Percentiles rank a stretch among this genome's conserved stretches.
Evolutionary conservation across 2,888 invertebrate species (phyloP).

Genomic region (Oligia latruncula): DNA sequence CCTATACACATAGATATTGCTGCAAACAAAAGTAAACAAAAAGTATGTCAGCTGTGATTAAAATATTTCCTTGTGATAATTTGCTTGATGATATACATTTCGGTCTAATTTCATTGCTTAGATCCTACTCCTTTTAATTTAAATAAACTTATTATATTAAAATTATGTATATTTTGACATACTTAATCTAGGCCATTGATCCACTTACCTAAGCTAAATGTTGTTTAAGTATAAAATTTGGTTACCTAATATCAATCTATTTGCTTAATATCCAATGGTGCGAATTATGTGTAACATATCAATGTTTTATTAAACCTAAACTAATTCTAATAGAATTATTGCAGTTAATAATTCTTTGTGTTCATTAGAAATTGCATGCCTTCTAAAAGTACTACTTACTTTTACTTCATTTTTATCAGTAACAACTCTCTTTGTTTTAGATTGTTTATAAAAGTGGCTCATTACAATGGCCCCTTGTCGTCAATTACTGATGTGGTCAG

Average conservation of each 20-base stretch:
- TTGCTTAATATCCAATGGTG: not conserved
- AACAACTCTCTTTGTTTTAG: slow-evolving; percentile 82
- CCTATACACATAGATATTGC: not conserved
- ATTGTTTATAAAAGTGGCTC: slow-evolving; percentile 92
- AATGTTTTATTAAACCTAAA: not conserved
- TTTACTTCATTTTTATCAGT: slow-evolving; percentile 42
- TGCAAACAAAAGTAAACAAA: slow-evolving; percentile 60
- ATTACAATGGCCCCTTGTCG: slow-evolving; percentile 94
- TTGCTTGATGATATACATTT: not conserved
- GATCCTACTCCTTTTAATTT: not conserved
- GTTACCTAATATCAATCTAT: not conserved
- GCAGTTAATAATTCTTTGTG: not conserved
- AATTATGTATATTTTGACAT: slow-evolving; percentile 11
- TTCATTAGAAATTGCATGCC: not conserved
- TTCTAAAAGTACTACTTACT: slow-evolving; percentile 37
- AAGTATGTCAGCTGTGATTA: slow-evolving; percentile 78
- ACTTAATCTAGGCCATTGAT: slow-evolving; percentile 36
- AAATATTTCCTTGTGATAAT: slow-evolving; percentile 9
- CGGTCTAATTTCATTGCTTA: slow-evolving; percentile 3
- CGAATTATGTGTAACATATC: not conserved
- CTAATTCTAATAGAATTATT: not conserved
- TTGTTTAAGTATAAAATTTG: not conserved
- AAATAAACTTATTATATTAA: not conserved
- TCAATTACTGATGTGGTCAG: slow-evolving; percentile 94
- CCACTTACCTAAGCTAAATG: slow-evolving; percentile 30